phyloP scores from a whole-genome alignment of 2,797 vertebrate species.

The Danio albolineatus region DNA sequence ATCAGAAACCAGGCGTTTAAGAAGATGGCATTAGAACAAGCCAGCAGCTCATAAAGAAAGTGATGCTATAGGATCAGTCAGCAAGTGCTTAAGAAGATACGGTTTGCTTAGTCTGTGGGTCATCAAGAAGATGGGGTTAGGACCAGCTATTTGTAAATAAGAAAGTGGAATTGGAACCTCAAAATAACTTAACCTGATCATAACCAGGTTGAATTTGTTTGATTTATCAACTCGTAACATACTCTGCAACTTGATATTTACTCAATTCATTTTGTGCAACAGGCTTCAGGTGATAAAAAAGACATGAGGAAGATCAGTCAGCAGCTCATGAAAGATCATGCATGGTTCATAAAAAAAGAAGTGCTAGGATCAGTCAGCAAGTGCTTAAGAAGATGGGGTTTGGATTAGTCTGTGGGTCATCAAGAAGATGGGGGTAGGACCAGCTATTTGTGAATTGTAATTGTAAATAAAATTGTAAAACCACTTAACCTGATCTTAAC shows the following conservation, averaged over 20 bases:
- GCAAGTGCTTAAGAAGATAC: not conserved
- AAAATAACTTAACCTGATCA: too few species aligned
- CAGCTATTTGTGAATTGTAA: not conserved
- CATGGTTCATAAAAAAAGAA: not conserved
- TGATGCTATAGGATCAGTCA: not conserved
- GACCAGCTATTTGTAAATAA: not conserved
- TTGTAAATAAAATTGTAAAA: too few species aligned
- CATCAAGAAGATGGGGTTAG: not conserved
- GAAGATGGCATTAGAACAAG: not conserved
- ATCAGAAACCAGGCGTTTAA: not conserved
- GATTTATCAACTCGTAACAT: too few species aligned
- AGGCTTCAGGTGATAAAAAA: too few species aligned
- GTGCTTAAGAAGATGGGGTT: not conserved
- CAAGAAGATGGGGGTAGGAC: not conserved
- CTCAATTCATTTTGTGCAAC: too few species aligned
- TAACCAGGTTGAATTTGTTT: too few species aligned
- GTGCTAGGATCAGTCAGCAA: not conserved
- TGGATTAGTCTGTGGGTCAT: not conserved
- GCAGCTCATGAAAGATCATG: too few species aligned
- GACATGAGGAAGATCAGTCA: too few species aligned
- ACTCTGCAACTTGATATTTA: too few species aligned
- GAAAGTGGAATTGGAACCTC: too few species aligned
- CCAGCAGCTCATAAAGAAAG: not conserved
- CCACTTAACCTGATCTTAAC: too few species aligned
- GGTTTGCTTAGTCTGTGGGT: not conserved